Conservation (phyloP, 2,888 invertebrate species). For the Parnassius apollo region DNA sequence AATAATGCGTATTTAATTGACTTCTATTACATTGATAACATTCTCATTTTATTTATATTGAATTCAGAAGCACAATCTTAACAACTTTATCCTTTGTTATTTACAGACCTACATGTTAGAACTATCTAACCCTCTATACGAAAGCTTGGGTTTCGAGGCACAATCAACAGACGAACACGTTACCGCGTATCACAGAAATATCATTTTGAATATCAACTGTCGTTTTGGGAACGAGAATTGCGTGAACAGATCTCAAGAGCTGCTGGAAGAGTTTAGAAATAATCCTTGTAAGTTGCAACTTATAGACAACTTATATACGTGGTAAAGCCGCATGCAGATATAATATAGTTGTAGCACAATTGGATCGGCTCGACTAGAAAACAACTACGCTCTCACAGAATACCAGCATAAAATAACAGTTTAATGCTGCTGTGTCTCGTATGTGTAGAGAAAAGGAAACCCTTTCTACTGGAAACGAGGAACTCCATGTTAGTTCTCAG, state of each 20-base stretch:
- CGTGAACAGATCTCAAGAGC: slow-evolving; percentile 47
- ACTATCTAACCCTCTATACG: slow-evolving; percentile 59
- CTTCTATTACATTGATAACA: too few species aligned
- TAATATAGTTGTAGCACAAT: too few species aligned
- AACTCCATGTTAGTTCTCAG: too few species aligned
- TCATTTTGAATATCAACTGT: slow-evolving; percentile 63
- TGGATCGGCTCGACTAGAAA: too few species aligned
- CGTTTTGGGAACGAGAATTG: slow-evolving; percentile 60
- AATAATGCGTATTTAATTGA: too few species aligned
- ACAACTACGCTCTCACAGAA: too few species aligned
- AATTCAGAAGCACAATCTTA: background rate
- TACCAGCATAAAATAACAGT: too few species aligned
- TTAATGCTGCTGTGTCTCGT: too few species aligned
- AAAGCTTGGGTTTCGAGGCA: slow-evolving; percentile 56
- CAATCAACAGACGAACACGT: slow-evolving; percentile 55
- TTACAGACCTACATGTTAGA: slow-evolving; percentile 52
- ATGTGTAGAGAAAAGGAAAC: too few species aligned
- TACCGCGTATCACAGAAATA: slow-evolving; percentile 65
- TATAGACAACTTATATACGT: background rate
- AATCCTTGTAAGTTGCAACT: slow-evolving; percentile 64
- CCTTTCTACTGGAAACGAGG: too few species aligned
- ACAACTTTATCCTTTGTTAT: background rate
- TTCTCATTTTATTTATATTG: too few species aligned
- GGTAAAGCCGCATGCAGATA: too few species aligned
- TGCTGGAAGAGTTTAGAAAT: slow-evolving; percentile 53